phyloP scores from a whole-genome alignment of 1,140 invertebrate genomes.

The Panagrolaimus sp. region DNA sequence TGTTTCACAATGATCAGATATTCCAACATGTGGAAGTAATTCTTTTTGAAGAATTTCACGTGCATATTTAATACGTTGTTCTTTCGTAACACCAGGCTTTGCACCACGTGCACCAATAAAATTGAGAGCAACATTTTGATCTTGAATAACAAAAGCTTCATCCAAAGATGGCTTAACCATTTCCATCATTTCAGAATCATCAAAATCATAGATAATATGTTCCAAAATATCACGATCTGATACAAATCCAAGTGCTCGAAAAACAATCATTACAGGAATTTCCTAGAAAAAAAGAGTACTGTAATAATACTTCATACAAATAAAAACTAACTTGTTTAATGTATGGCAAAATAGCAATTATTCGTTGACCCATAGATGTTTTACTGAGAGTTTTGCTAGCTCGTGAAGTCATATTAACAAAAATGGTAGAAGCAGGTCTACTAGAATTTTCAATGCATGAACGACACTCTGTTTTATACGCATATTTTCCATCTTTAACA shows the following conservation, averaged over 20 bases:
- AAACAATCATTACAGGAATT: slow-evolving; percentile 98
- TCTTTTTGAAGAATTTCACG: slow-evolving; percentile 97
- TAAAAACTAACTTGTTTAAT: slow-evolving; percentile 69
- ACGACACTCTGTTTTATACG: slow-evolving; percentile 89
- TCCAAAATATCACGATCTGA: slow-evolving; percentile 96
- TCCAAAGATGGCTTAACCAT: slow-evolving; percentile 97
- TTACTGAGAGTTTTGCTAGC: slow-evolving; percentile 66
- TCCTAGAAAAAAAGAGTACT: slow-evolving; percentile 67
- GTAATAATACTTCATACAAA: slow-evolving; percentile 10
- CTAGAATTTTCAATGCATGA: slow-evolving; percentile 86
- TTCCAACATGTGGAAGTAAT: slow-evolving; percentile 97
- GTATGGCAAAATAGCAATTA: slow-evolving; percentile 93
- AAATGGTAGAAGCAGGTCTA: slow-evolving; percentile 87
- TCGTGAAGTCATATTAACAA: slow-evolving; percentile 98
- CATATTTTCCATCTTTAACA: slow-evolving; percentile 90
- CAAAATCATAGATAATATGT: slow-evolving; percentile 96
- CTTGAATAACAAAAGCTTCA: slow-evolving; percentile 93
- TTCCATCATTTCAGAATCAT: slow-evolving; percentile 99
- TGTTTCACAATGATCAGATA: slow-evolving; percentile 97
- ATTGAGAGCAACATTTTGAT: slow-evolving; percentile 94
- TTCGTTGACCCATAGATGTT: slow-evolving; percentile 92
- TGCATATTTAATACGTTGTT: slow-evolving; percentile 96
- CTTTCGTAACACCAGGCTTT: slow-evolving; percentile 90
- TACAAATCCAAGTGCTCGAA: slow-evolving; percentile 88
- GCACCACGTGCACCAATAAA: slow-evolving; percentile 95